These are phyloP conservation scores for Alloscopus bannaensis DNA, from an alignment of 2,888 invertebrate species.

Conservation along the genomic window DNA sequence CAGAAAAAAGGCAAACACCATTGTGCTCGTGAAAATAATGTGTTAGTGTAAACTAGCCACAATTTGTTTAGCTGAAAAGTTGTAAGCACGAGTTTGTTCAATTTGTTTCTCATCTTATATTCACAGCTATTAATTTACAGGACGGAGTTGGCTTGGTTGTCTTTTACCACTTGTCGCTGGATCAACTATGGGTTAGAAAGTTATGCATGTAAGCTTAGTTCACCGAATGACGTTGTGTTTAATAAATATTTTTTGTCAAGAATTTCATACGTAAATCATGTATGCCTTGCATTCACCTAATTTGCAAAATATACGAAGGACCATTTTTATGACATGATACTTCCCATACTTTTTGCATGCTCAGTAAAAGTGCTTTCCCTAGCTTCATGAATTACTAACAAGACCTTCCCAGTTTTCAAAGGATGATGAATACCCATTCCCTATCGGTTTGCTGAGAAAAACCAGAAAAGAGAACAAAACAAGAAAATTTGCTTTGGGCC, in stretches of 20 bases:
- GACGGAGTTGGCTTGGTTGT: too few species aligned
- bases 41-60: background rate
- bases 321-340: background rate
- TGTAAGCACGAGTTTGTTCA: too few species aligned
- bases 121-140: slow-evolving; percentile 1
- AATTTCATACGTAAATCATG: background rate
- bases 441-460: too few species aligned
- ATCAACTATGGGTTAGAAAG: background rate
- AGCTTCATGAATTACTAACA: background rate
- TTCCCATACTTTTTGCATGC: background rate
- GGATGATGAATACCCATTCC: background rate
- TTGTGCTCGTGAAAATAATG: background rate
- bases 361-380: background rate
- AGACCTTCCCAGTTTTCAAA: background rate
- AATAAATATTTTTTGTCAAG: background rate
- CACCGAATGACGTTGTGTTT: background rate
- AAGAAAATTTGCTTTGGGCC: too few species aligned
- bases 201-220: background rate
- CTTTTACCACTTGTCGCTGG: background rate
- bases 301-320: background rate
- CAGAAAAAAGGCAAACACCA: too few species aligned
- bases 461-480: too few species aligned
- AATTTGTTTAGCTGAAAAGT: background rate
- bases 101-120: background rate
- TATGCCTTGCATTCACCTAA: background rate